Evolutionary conservation across 30 jellyfish, hydroid and myxozoan genomes (phyloP), one percentile per base, ranked within the genome.

Genomic region (Turritopsis rubra): DNA sequence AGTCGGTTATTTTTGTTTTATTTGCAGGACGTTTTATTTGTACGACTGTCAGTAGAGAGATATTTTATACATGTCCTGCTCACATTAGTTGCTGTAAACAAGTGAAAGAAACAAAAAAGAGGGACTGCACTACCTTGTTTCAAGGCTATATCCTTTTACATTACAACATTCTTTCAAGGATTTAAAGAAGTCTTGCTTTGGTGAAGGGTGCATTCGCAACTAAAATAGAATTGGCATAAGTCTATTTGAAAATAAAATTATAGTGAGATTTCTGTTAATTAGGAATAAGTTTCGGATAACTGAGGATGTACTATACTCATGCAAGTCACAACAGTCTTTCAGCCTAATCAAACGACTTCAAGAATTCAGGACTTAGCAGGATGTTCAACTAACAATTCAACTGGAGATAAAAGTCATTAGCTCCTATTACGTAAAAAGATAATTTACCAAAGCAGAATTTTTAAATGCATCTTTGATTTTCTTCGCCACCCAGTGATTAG

Each of bases 141-240:
- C 72, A 52, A 82, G 22, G 24, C 21, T 31, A 28, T 65, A 82
- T 27, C 88, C 88, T 65, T 72, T 73, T 21, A 70, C 85, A 1
- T 66, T 30, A 16, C 86, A 86, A 29, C 71, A 82, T 0, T 68
- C 75, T 82, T 82, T 82, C 18, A 82, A 29, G 4, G 88, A 24
- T 0, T n/a, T n/a, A 66, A 82, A 82, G 29, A 1, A 27, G 0
- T 82, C 88, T 52, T 82, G 88, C 1, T 71, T 60, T 26, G 88
- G 88, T 66, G 88, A 79, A 17, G 88, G 88, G 66, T 82, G 88
- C 23, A 28, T 26, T n/a, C 88, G 86, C 86, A 82, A 29, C 88
- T 82, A 24, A 0, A 65, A 71, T 19, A 24, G 86, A 60, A 68
- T 9, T 7, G 19, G 4, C 5, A 21, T 66, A 3, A n/a, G n/a